These are phyloP conservation scores for Psittacula echo DNA, from an alignment of 2,797 vertebrate genomes.

Conservation along the genomic window DNA sequence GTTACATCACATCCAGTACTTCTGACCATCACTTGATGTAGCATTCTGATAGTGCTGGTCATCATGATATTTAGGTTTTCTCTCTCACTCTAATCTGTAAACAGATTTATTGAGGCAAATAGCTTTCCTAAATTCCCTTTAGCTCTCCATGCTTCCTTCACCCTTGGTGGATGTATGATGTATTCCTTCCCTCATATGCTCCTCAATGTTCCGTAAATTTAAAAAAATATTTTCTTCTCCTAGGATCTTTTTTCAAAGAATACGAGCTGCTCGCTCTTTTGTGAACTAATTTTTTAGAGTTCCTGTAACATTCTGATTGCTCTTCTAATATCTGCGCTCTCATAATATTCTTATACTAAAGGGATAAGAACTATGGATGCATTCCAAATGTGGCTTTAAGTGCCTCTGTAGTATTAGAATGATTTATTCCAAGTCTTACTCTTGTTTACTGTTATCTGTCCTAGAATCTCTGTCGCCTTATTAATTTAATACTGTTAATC, in stretches of 20 bases:
- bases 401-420: not conserved
- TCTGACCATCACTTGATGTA: not conserved
- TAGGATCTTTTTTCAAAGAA: not conserved
- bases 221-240: not conserved
- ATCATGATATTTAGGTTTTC: not conserved
- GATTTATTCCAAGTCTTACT: conserved; percentile 15
- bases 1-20: not conserved
- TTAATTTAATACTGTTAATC: conserved; percentile 38
- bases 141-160: not conserved
- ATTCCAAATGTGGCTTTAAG: not conserved
- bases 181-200: not conserved
- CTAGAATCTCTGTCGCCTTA: not conserved
- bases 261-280: not conserved
- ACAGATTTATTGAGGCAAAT: not conserved
- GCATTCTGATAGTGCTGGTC: not conserved
- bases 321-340: not conserved
- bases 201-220: not conserved
- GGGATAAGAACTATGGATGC: not conserved
- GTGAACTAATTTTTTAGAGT: not conserved
- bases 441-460: conserved; percentile 17
- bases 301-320: not conserved
- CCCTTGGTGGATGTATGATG: not conserved
- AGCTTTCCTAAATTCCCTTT: not conserved
- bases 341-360: not conserved
- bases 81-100: not conserved